A percentile compares a stretch with the other conserved stretches of the same genome.
Evolutionary conservation across 2,888 invertebrate species (phyloP).

Genomic region (Chrysolina haemoptera): DNA sequence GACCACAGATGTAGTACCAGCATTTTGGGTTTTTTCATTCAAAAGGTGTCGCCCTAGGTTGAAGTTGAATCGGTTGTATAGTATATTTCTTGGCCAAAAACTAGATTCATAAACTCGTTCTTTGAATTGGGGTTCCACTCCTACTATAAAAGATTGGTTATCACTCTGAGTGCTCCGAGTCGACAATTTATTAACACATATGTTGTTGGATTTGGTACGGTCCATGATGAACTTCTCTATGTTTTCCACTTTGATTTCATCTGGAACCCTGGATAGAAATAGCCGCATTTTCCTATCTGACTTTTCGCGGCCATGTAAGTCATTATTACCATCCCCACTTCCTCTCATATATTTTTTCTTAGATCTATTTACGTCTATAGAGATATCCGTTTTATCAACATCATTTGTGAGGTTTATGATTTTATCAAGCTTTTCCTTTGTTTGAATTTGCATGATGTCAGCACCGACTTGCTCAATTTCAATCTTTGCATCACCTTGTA

Average conservation of each 20-base stretch:
- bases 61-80: slow-evolving; percentile 22
- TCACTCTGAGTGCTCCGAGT: slow-evolving; percentile 11
- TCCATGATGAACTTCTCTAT: slow-evolving; percentile 13
- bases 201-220: slow-evolving; percentile 23
- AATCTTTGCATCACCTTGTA: slow-evolving; percentile 13
- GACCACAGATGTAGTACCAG: background rate
- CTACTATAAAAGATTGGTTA: slow-evolving; percentile 23
- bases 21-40: slow-evolving; percentile 1
- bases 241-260: slow-evolving; percentile 12
- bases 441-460: slow-evolving; percentile 14
- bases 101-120: slow-evolving; percentile 21
- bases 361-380: background rate
- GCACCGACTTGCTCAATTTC: background rate
- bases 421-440: background rate
- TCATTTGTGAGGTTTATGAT: slow-evolving; percentile 10
- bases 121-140: slow-evolving; percentile 22
- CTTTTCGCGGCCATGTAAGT: slow-evolving; percentile 11
- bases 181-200: slow-evolving; percentile 12
- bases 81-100: slow-evolving; percentile 15
- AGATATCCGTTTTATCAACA: slow-evolving; percentile 6
- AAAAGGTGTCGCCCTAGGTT: slow-evolving; percentile 22
- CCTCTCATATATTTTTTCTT: slow-evolving; percentile 20
- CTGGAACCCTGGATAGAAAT: slow-evolving; percentile 26
- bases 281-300: slow-evolving; percentile 22
- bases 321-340: slow-evolving; percentile 16